Percentiles rank a stretch among this genome's conserved stretches.
phyloP scores from a whole-genome alignment of 2,888 invertebrate genomes.

The Drosophila sordidapex region DNA sequence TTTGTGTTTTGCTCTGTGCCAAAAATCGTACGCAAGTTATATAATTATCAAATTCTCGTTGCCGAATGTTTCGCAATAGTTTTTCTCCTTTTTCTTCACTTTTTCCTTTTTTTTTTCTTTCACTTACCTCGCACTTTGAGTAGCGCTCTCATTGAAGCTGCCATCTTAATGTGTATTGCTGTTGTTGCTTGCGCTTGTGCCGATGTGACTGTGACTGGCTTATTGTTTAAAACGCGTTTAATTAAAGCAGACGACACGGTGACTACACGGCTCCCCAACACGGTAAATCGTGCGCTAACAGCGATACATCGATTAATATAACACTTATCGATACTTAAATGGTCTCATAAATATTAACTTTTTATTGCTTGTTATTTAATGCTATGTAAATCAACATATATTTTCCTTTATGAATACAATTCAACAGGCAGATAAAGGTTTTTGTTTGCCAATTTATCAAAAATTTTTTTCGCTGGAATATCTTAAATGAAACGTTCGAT shows the following conservation, averaged over 20 bases:
- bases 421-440: not conserved
- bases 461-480: not conserved
- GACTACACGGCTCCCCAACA: slow-evolving; percentile 30
- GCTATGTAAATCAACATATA: not conserved
- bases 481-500: no score
- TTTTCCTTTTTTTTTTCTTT: not conserved
- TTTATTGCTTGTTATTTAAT: not conserved
- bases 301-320: slow-evolving; percentile 15
- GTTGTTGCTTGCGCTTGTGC: slow-evolving; percentile 64
- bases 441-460: not conserved
- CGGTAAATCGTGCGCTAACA: slow-evolving; percentile 22
- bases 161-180: slow-evolving; percentile 85
- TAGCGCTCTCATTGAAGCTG: slow-evolving; percentile 87
- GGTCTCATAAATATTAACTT: not conserved
- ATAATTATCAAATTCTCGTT: slow-evolving; percentile 66
- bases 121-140: slow-evolving; percentile 87
- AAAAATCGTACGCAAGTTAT: slow-evolving; percentile 65
- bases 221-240: slow-evolving; percentile 74
- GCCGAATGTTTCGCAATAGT: slow-evolving; percentile 52
- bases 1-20: slow-evolving; percentile 27
- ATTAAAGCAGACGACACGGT: slow-evolving; percentile 67
- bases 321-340: not conserved
- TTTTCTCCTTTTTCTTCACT: slow-evolving; percentile 12
- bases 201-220: slow-evolving; percentile 38
- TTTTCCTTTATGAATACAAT: not conserved